A percentile compares a stretch with the other conserved stretches of the same genome.
Evolutionary conservation across 2,113 vertebrate species (phyloP).

Genomic region (Tauraco erythrolophus): DNA sequence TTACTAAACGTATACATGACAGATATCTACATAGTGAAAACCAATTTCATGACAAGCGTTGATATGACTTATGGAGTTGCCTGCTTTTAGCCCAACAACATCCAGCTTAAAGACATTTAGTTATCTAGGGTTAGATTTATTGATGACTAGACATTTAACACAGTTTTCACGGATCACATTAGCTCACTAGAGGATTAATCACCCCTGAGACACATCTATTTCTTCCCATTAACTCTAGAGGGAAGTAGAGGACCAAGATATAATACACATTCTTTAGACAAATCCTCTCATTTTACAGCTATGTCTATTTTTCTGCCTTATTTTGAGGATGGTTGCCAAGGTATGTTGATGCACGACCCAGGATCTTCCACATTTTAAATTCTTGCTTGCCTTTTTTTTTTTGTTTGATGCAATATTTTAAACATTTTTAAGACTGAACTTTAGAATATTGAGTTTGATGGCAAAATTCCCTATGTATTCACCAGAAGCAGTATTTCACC

Average conservation of each 20-base stretch:
- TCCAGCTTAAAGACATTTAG: background rate
- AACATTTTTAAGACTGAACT: background rate
- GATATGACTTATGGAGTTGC: background rate
- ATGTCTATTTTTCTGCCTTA: rapidly evolving
- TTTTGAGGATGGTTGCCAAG: background rate
- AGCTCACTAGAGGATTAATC: background rate
- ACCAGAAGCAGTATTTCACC: background rate
- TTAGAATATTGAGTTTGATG: background rate
- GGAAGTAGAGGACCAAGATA: slow-evolving; percentile 28
- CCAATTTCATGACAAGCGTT: rapidly evolving
- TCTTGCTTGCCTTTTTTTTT: rapidly evolving
- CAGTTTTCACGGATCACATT: rapidly evolving
- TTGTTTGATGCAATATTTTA: background rate
- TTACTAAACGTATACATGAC: rapidly evolving
- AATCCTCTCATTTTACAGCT: background rate
- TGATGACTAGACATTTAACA: background rate
- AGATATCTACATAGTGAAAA: background rate
- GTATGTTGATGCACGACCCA: background rate
- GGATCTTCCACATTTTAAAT: background rate
- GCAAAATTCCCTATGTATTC: background rate
- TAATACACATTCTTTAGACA: background rate
- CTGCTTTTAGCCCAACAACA: background rate
- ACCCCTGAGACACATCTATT: background rate
- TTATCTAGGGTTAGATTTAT: background rate
- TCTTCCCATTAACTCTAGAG: slow-evolving; percentile 37